Conservation (phyloP, 1,140 invertebrate genomes). For the Pteromalus puparum region DNA sequence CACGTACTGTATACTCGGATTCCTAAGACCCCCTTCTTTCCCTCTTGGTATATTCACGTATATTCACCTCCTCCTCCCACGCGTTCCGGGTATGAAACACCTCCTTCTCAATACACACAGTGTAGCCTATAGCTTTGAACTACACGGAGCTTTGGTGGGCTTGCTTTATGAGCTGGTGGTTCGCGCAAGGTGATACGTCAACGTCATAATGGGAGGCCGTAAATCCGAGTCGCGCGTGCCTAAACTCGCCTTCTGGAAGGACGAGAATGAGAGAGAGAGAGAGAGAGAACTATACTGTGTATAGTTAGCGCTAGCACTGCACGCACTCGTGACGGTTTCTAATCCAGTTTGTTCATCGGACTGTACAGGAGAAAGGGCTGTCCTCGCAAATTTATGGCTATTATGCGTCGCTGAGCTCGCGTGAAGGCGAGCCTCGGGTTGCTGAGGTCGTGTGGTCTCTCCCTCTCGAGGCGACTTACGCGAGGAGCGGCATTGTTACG, state of each 20-base stretch:
- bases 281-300: too few relatives aligned
- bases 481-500: slow-evolving; percentile 10
- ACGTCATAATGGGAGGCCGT: slow-evolving; percentile 68
- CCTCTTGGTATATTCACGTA: too few relatives aligned
- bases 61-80: too few relatives aligned
- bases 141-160: neutral
- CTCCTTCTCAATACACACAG: neutral
- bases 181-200: slow-evolving; percentile 66
- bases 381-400: slow-evolving; percentile 39
- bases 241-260: neutral
- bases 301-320: neutral
- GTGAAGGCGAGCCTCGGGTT: neutral
- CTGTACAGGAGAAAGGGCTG: neutral
- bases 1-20: too few relatives aligned
- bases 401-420: slow-evolving; percentile 16
- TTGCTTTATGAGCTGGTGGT: slow-evolving; percentile 57
- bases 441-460: neutral
- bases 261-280: too few relatives aligned
- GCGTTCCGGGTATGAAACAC: neutral
- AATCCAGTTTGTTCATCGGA: slow-evolving; percentile 41
- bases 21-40: too few relatives aligned
- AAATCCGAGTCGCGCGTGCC: slow-evolving; percentile 63
- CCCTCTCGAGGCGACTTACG: neutral
- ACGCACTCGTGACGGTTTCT: slow-evolving; percentile 21
- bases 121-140: neutral